Evolutionary conservation across 2,113 vertebrate genomes (phyloP).

Genomic region (Coryphaenoides rupestris): DNA sequence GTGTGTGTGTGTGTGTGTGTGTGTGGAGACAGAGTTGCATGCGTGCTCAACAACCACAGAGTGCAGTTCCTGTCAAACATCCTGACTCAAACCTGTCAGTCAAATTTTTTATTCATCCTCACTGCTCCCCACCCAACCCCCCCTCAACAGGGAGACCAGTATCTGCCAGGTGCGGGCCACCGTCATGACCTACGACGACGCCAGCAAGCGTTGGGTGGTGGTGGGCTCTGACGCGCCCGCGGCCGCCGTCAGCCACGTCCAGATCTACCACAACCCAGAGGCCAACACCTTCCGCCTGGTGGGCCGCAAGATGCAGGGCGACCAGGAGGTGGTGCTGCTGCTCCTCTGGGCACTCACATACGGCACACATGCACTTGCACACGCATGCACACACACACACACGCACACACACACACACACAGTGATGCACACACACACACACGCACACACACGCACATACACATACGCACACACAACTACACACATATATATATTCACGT

Average conservation of each 20-base stretch:
- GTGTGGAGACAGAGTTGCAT: too few relatives aligned
- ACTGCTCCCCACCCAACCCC: neutral
- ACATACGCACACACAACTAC: neutral
- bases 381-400: too few relatives aligned
- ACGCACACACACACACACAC: too few relatives aligned
- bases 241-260: slow-evolving; percentile 73
- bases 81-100: neutral
- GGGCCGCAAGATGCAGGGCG: slow-evolving; percentile 79
- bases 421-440: neutral
- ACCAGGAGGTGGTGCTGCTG: slow-evolving; percentile 81
- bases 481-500: neutral
- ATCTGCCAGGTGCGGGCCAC: slow-evolving; percentile 80
- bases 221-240: slow-evolving; percentile 73
- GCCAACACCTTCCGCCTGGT: slow-evolving; percentile 81
- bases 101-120: too few relatives aligned
- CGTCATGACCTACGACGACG: slow-evolving; percentile 84
- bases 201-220: slow-evolving; percentile 79
- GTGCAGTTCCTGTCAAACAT: neutral
- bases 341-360: too few relatives aligned
- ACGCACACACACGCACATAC: slow-evolving; percentile 2
- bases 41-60: neutral
- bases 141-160: slow-evolving; percentile 72
- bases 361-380: too few relatives aligned
- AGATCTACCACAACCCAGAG: slow-evolving; percentile 78
- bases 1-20: neutral